phyloP scores from a whole-genome alignment of 2,797 vertebrate species.

The Labroides dimidiatus region DNA sequence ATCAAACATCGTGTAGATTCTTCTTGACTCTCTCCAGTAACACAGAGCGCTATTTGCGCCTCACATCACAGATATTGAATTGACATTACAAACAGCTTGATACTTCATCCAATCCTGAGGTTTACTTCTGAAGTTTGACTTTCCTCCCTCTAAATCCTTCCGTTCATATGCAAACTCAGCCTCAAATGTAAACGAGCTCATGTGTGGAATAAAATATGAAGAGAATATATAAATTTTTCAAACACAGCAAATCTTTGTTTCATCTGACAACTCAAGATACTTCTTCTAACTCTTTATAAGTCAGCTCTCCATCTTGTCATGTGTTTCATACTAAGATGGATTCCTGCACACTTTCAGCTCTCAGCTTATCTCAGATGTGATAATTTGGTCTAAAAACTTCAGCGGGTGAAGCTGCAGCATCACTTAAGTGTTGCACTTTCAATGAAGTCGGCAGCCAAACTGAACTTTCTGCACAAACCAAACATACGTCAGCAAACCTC shows the following conservation, averaged over 20 bases:
- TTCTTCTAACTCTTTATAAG: neutral
- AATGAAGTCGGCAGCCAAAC: no score
- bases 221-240: constrained; percentile 21
- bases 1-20: constrained; percentile 29
- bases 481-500: no score
- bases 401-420: no score
- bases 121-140: constrained; percentile 30
- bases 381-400: neutral
- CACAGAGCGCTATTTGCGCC: constrained; percentile 16
- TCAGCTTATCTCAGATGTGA: neutral
- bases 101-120: constrained; percentile 52
- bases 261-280: neutral
- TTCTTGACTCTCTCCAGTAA: constrained; percentile 21
- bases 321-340: neutral
- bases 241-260: neutral
- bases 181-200: constrained; percentile 24
- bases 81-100: constrained; percentile 55
- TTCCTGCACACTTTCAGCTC: neutral
- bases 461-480: no score
- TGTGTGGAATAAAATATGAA: constrained; percentile 35
- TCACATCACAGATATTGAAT: constrained; percentile 52
- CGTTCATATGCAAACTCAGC: constrained; percentile 29
- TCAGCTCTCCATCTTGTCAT: neutral
- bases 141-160: constrained; percentile 27
- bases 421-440: no score